Conservation (phyloP, 2,888 invertebrate species). For the Xestia ashworthii region DNA sequence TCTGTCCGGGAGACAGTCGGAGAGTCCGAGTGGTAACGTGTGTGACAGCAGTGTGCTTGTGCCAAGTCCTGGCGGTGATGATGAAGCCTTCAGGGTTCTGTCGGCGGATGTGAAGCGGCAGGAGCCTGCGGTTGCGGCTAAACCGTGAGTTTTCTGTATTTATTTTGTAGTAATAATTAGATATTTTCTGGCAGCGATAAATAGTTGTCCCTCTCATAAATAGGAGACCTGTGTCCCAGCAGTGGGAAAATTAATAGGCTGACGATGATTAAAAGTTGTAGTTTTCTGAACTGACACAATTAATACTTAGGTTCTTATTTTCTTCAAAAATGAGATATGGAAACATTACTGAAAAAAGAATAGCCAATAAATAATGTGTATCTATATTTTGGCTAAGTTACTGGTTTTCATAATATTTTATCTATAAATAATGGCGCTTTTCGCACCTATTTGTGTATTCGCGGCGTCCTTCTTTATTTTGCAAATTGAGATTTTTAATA, state of each 20-base stretch:
- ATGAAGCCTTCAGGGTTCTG: constrained; percentile 80
- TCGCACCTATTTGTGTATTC: neutral
- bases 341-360: neutral
- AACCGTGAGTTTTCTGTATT: constrained; percentile 74
- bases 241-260: too few relatives aligned
- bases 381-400: too few relatives aligned
- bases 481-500: neutral
- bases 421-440: neutral
- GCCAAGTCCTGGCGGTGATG: constrained; percentile 69
- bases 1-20: constrained; percentile 76
- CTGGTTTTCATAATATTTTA: neutral
- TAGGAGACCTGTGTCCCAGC: too few relatives aligned
- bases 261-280: too few relatives aligned
- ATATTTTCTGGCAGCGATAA: neutral
- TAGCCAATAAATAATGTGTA: too few relatives aligned
- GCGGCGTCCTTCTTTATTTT: neutral
- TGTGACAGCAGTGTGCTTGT: constrained; percentile 74
- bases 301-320: neutral
- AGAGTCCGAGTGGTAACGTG: constrained; percentile 68
- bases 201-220: too few relatives aligned
- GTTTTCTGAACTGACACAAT: neutral
- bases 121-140: constrained; percentile 63
- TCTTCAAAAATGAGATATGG: neutral
- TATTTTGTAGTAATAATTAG: too few relatives aligned
- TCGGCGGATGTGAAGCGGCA: constrained; percentile 69